Base-by-base conservation (phyloP, 2,113 vertebrate species). In the Ictidomys tridecemlineatus region DNA sequence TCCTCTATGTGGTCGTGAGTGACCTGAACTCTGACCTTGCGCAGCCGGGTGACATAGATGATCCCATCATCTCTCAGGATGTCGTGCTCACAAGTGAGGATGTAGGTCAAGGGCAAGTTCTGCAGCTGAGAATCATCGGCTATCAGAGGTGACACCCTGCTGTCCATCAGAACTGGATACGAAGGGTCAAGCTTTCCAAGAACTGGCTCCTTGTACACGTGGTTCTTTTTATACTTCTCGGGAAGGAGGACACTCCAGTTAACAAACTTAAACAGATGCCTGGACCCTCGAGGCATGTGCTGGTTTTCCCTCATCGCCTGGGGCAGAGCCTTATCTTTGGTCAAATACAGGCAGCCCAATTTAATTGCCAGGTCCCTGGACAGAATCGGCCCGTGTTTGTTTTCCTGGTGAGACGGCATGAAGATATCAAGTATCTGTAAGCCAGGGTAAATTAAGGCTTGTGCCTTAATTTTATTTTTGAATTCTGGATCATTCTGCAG, bases 71-170 rank as follows among this genome's bases (percentile, higher is more conserved):
- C 99, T n/a, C 99, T 98, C 28, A 99, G 97, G 9, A 99, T 98
- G 0, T 99, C 99, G 42, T 99, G 98, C 97, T 99, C 96, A 42
- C 99, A 99, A 2, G 99, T 99, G 34, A 99, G 73, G 4, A 99
- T 4, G n/a, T 99, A 99, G 28, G 99, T 98, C 45, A 77, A 98
- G 30, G 99, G 99, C 85, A 99, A 98, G 0, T 85, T 86, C 10
- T 3, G 96, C 4, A 99, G 98, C 53, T 84, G 97, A 0, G 97
- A 28, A 1, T 99, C 99, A 0, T 97, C 65, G 37, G 76, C 99
- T 97, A 99, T 97, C 94, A 99, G 97, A 0, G 99, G 99, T 0
- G 99, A 98, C 0, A 98, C 97, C 3, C 99, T 98, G 0, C 88
- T 97, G 92, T 99, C 99, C 88, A 98, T 34, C 2, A 98, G 4